Evolutionary conservation across 30 jellyfish, hydroid and myxozoan species (phyloP).

Genomic region (Calvadosia cruxmelitensis): DNA sequence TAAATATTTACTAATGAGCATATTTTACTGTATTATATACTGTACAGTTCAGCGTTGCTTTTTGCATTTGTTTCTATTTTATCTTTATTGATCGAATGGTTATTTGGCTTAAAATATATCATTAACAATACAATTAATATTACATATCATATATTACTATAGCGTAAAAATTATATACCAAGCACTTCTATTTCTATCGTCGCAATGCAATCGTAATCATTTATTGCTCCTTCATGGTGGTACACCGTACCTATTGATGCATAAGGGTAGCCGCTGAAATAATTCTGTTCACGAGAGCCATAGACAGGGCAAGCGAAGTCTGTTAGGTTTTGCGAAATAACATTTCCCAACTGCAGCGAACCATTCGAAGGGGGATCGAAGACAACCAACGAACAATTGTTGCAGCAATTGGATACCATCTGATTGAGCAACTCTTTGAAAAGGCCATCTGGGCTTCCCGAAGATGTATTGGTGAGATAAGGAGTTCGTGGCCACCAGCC

Average conservation of each 20-base stretch:
- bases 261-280: conserved; percentile 72
- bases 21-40: too few species aligned
- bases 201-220: too few species aligned
- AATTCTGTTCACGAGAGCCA: conserved; percentile 78
- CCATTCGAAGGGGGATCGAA: conserved; percentile 68
- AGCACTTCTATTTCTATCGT: too few species aligned
- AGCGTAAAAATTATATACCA: too few species aligned
- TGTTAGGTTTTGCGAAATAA: conserved; percentile 47
- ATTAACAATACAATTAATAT: too few species aligned
- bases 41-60: too few species aligned
- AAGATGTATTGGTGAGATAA: conserved; percentile 40
- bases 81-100: too few species aligned
- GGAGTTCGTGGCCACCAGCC: conserved; percentile 96
- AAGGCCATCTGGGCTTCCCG: conserved; percentile 53
- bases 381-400: conserved; percentile 52
- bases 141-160: too few species aligned
- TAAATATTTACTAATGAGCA: too few species aligned
- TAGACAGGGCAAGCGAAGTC: conserved; percentile 85
- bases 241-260: conserved; percentile 56
- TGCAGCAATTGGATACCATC: conserved; percentile 41
- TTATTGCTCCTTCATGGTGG: background rate
- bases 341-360: conserved; percentile 49
- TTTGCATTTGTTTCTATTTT: too few species aligned
- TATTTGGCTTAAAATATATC: too few species aligned
- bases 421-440: conserved; percentile 66